A percentile compares a stretch with the other conserved stretches of the same genome.
Evolutionary conservation across 2,797 vertebrate genomes (phyloP).

Genomic region (Gila robusta): DNA sequence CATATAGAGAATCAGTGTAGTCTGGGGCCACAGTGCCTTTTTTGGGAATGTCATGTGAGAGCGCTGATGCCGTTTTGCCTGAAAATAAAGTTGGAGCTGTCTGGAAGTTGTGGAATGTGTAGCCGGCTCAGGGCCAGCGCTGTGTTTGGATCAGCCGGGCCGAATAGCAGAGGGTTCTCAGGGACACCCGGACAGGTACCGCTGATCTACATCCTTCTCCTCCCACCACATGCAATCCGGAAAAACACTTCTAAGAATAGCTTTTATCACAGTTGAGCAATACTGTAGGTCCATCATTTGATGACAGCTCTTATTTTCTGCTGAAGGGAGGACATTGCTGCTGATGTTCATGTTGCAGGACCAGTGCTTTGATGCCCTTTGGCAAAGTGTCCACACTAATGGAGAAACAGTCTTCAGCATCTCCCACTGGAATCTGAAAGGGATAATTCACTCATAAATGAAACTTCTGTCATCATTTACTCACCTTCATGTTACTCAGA

Average conservation of each 20-base stretch:
- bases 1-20: slow-evolving; percentile 93
- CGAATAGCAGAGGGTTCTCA: slow-evolving; percentile 77
- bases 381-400: slow-evolving; percentile 39
- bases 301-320: slow-evolving; percentile 10
- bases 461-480: background rate
- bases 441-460: background rate
- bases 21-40: slow-evolving; percentile 93
- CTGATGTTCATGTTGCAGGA: slow-evolving; percentile 23
- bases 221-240: slow-evolving; percentile 26
- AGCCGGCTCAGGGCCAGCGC: slow-evolving; percentile 83
- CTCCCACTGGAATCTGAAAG: slow-evolving; percentile 42
- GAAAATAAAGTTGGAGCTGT: slow-evolving; percentile 90
- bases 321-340: slow-evolving; percentile 21
- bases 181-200: slow-evolving; percentile 66
- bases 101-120: slow-evolving; percentile 91
- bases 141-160: slow-evolving; percentile 80
- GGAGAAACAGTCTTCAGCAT: slow-evolving; percentile 18
- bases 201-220: slow-evolving; percentile 50
- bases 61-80: slow-evolving; percentile 88
- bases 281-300: slow-evolving; percentile 11
- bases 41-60: slow-evolving; percentile 99
- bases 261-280: slow-evolving; percentile 25
- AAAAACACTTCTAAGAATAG: slow-evolving; percentile 38
- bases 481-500: background rate
- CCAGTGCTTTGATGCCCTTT: slow-evolving; percentile 38